Conservation (phyloP, 2,888 invertebrate species). For the Drymonia ruficornis region DNA sequence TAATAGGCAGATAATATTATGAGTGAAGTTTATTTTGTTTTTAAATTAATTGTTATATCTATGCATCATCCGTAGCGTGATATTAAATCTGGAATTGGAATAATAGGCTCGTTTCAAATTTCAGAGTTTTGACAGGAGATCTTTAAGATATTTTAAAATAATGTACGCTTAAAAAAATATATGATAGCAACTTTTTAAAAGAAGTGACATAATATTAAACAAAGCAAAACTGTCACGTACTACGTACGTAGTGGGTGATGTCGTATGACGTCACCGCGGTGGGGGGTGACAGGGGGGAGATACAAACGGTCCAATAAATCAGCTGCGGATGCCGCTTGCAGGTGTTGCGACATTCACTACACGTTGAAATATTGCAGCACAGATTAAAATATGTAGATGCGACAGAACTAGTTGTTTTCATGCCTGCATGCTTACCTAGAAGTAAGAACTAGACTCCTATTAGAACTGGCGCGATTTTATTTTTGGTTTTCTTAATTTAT, state of each 20-base stretch:
- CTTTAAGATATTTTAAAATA: not conserved
- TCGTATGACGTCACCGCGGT: not conserved
- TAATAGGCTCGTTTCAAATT: slow-evolving; percentile 15
- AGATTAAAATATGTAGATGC: slow-evolving; percentile 44
- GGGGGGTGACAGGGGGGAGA: slow-evolving; percentile 35
- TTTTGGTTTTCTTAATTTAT: too few relatives aligned
- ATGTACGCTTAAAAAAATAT: not conserved
- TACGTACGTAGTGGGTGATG: not conserved
- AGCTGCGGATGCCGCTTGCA: slow-evolving; percentile 64
- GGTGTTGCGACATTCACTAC: slow-evolving; percentile 62
- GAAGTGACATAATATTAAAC: too few relatives aligned
- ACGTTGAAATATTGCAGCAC: slow-evolving; percentile 58
- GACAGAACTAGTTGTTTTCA: slow-evolving; percentile 4
- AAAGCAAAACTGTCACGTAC: not conserved
- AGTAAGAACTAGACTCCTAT: too few relatives aligned
- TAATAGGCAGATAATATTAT: slow-evolving; percentile 50
- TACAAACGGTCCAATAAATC: slow-evolving; percentile 72
- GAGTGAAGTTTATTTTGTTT: slow-evolving; percentile 38
- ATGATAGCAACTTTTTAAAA: not conserved
- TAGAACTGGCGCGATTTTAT: too few relatives aligned
- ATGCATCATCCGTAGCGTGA: slow-evolving; percentile 24
- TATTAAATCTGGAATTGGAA: slow-evolving; percentile 30
- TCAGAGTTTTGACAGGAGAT: not conserved
- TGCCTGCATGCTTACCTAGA: too few relatives aligned
- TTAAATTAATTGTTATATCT: slow-evolving; percentile 40